Evolutionary conservation across 2,113 vertebrate genomes (phyloP).

Genomic region (Gymnobelideus leadbeateri): DNA sequence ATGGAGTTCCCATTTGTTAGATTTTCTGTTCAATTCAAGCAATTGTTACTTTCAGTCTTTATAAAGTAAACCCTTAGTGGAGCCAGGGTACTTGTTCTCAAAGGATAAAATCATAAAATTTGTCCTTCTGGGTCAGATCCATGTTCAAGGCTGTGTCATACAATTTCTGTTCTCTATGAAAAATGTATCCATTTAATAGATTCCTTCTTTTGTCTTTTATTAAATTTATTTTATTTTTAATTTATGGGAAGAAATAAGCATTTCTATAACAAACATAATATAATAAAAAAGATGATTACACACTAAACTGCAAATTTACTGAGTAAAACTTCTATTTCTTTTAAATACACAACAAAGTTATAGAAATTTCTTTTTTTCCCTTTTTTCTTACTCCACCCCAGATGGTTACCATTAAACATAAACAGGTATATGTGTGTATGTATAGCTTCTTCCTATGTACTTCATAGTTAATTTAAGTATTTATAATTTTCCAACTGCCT

Average conservation of each 20-base stretch:
- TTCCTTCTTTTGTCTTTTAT: neutral
- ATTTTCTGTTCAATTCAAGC: constrained; percentile 12
- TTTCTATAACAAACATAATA: neutral
- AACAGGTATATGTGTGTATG: neutral
- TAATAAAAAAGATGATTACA: neutral
- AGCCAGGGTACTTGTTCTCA: neutral
- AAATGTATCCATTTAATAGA: constrained; percentile 27
- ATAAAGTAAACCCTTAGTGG: constrained; percentile 21
- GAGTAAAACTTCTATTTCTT: neutral
- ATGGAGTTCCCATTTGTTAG: constrained; percentile 8
- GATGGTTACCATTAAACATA: neutral
- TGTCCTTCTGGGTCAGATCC: too few relatives aligned
- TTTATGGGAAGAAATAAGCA: neutral
- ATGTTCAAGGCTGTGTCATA: neutral
- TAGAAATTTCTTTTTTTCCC: neutral
- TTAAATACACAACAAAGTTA: neutral
- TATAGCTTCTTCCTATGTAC: too few relatives aligned
- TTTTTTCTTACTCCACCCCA: neutral
- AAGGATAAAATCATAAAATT: neutral
- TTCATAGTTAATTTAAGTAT: too few relatives aligned
- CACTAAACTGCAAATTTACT: neutral
- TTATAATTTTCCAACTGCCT: neutral
- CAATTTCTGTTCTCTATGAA: neutral
- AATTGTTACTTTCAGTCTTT: neutral
- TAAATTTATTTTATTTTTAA: neutral